Evolutionary conservation across 2,888 invertebrate species (phyloP).

Genomic region (Mythimna pallens): DNA sequence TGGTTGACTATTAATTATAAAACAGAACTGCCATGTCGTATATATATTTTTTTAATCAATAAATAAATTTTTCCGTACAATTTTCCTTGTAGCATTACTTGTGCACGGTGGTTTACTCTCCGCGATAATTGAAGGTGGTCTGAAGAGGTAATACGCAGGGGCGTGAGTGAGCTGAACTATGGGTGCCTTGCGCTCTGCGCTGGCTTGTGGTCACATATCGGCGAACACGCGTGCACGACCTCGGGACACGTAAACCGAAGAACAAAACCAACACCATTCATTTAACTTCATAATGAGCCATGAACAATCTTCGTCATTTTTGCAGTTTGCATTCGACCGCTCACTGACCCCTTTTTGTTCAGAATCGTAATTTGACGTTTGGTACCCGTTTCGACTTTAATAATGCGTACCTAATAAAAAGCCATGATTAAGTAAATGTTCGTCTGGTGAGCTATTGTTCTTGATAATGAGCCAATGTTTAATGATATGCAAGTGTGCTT

Average conservation of each 20-base stretch:
- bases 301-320: constrained; percentile 87
- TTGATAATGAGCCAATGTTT: constrained; percentile 78
- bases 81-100: constrained; percentile 25
- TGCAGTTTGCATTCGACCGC: constrained; percentile 81
- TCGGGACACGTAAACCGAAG: constrained; percentile 73
- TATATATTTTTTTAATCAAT: rapidly evolving
- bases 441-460: constrained; percentile 83
- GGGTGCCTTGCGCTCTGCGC: constrained; percentile 42
- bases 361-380: constrained; percentile 82
- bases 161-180: constrained; percentile 56
- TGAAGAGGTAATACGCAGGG: constrained; percentile 57
- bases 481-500: constrained; percentile 74
- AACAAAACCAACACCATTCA: constrained; percentile 82
- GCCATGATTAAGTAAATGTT: constrained; percentile 84
- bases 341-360: constrained; percentile 81
- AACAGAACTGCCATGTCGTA: neutral
- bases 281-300: constrained; percentile 87
- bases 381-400: constrained; percentile 81
- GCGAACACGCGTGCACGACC: constrained; percentile 71
- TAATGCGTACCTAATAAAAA: constrained; percentile 83
- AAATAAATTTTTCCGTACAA: neutral
- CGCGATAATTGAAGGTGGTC: constrained; percentile 62
- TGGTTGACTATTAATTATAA: neutral
- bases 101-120: constrained; percentile 54
- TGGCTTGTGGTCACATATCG: constrained; percentile 60